These are phyloP conservation scores for Tachysurus vachellii DNA, from an alignment of 2,113 vertebrate species.

Conservation along the genomic window DNA sequence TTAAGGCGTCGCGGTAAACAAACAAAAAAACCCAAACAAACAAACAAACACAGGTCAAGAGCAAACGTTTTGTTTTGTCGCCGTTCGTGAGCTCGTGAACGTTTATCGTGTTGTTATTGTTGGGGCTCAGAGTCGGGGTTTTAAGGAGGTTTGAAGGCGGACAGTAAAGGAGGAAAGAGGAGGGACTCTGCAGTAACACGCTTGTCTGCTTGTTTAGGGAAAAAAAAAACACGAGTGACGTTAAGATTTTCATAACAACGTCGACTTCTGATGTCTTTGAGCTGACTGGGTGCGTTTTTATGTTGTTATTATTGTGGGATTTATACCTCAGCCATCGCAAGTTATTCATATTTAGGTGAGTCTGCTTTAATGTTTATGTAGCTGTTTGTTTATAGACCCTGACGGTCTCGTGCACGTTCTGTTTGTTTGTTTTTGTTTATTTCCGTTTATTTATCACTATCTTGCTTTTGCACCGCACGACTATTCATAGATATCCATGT, in stretches of 20 bases:
- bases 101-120: background rate
- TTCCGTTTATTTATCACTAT: too few relatives aligned
- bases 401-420: background rate
- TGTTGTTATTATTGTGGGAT: too few relatives aligned
- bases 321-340: background rate
- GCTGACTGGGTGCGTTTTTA: background rate
- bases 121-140: background rate
- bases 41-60: slow-evolving; percentile 51
- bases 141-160: background rate
- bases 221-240: background rate
- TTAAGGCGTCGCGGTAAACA: slow-evolving; percentile 68
- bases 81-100: background rate
- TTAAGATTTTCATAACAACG: background rate
- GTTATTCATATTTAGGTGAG: slow-evolving; percentile 61
- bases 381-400: background rate
- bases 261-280: slow-evolving; percentile 31
- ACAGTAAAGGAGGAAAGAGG: background rate
- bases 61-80: background rate
- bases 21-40: slow-evolving; percentile 65
- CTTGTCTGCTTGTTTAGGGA: slow-evolving; percentile 21
- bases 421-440: background rate
- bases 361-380: background rate
- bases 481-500: background rate
- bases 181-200: background rate
- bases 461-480: background rate